Conservation (phyloP, 2,888 invertebrate genomes). For the Lepidonotus clava region DNA sequence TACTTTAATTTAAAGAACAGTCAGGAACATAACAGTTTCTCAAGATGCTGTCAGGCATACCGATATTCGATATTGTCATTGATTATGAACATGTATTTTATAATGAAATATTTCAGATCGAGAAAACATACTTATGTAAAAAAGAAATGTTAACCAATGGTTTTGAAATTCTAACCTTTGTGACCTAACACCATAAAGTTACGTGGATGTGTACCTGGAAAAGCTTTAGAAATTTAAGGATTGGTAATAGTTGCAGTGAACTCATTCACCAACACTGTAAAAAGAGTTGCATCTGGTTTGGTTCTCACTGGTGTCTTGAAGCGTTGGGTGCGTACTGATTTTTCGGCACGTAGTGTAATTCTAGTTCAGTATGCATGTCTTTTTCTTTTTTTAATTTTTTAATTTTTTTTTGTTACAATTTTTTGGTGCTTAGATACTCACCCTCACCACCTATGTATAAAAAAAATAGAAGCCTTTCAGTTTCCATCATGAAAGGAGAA, state of each 20-base stretch:
- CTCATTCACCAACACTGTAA: background rate
- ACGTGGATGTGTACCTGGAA: background rate
- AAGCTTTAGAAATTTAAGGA: background rate
- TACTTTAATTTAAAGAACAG: too few relatives aligned
- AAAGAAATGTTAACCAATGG: too few relatives aligned
- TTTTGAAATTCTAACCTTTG: too few relatives aligned
- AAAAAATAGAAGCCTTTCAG: background rate
- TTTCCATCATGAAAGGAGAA: background rate
- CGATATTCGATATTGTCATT: too few relatives aligned
- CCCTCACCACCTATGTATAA: background rate
- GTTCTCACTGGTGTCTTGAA: slow-evolving; percentile 2
- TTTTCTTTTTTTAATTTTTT: background rate
- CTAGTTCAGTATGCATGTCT: slow-evolving; percentile 10
- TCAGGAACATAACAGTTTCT: too few relatives aligned
- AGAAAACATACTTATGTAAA: too few relatives aligned
- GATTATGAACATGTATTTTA: too few relatives aligned
- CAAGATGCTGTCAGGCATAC: too few relatives aligned
- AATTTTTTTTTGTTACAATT: background rate
- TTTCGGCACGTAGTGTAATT: background rate
- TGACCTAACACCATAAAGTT: background rate
- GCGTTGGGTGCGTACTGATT: slow-evolving; percentile 9
- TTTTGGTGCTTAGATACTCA: background rate
- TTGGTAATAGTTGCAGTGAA: background rate
- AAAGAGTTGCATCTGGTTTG: slow-evolving; percentile 51
- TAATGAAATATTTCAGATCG: too few relatives aligned